These are phyloP conservation scores for Pollicipes pollicipes DNA, from an alignment of 1,140 invertebrate genomes.

Conservation along the genomic window DNA sequence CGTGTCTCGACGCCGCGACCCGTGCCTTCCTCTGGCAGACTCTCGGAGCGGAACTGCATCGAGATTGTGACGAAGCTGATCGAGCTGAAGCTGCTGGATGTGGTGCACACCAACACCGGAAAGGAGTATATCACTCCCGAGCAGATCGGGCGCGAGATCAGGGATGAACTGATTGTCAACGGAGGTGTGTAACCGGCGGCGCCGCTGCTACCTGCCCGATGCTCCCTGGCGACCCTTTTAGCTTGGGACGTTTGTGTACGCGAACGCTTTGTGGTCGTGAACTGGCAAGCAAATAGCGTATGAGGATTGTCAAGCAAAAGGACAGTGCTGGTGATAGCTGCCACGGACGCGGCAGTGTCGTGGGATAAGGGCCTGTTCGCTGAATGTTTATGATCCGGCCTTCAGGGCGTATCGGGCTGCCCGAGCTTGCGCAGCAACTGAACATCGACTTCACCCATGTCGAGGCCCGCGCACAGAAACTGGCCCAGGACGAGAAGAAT, in stretches of 20 bases:
- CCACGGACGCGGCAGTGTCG: too few relatives aligned
- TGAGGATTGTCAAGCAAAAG: too few relatives aligned
- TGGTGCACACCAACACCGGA: slow-evolving; percentile 89
- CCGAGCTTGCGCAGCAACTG: slow-evolving; percentile 67
- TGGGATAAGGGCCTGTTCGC: too few relatives aligned
- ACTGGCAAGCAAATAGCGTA: too few relatives aligned
- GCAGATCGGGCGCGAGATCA: slow-evolving; percentile 57
- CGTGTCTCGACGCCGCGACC: too few relatives aligned
- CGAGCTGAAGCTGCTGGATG: slow-evolving; percentile 68
- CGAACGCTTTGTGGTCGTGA: too few relatives aligned
- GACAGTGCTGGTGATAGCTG: too few relatives aligned
- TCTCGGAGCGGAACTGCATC: slow-evolving; percentile 91
- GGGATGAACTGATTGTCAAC: slow-evolving; percentile 71
- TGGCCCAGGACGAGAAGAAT: slow-evolving; percentile 26
- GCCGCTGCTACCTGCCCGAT: slow-evolving; percentile 6
- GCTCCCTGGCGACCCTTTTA: too few relatives aligned
- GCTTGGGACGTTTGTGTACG: too few relatives aligned
- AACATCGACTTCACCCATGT: slow-evolving; percentile 78
- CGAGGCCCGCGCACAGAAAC: slow-evolving; percentile 34
- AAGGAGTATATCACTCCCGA: slow-evolving; percentile 92
- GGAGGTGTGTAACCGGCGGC: too few relatives aligned
- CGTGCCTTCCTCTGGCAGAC: too few relatives aligned
- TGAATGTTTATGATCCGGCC: too few relatives aligned
- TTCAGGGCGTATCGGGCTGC: slow-evolving; percentile 66
- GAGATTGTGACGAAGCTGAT: slow-evolving; percentile 84